These are phyloP conservation scores for Mesaphorura yosii DNA, from an alignment of 1,140 invertebrate genomes.

Conservation along the genomic window DNA sequence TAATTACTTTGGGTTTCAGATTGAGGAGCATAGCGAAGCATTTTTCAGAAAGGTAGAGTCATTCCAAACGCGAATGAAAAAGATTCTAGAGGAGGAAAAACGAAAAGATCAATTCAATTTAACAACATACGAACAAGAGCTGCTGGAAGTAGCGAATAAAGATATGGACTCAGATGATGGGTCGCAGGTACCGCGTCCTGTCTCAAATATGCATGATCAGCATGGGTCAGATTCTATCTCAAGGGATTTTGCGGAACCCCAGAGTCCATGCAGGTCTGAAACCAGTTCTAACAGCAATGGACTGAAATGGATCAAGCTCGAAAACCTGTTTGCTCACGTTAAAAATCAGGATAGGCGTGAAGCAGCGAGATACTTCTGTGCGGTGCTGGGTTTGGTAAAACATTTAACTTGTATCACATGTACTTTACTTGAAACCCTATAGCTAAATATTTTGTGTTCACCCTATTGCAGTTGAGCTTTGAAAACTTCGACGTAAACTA, in stretches of 20 bases:
- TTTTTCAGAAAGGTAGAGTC: constrained; percentile 15
- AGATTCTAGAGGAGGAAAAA: constrained; percentile 14
- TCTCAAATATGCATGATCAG: not conserved
- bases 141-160: constrained; percentile 18
- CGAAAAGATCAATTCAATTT: constrained; percentile 25
- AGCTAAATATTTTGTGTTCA: too few relatives aligned
- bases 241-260: not conserved
- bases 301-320: constrained; percentile 20
- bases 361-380: constrained; percentile 20
- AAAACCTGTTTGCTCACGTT: constrained; percentile 20
- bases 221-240: not conserved
- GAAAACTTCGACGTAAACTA: constrained; percentile 28
- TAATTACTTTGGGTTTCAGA: constrained; percentile 9
- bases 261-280: not conserved
- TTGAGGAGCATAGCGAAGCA: constrained; percentile 16
- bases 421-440: too few relatives aligned
- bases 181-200: not conserved
- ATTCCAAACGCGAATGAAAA: constrained; percentile 25
- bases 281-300: not conserved
- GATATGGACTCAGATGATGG: constrained; percentile 8
- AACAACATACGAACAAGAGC: constrained; percentile 26
- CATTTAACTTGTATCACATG: too few relatives aligned
- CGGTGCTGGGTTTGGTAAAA: constrained; percentile 24
- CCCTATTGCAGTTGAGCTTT: constrained; percentile 21
- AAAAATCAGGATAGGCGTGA: constrained; percentile 20